These are phyloP conservation scores for Lasioglossum villosulum DNA, from an alignment of 2,888 invertebrate genomes.

Conservation along the genomic window DNA sequence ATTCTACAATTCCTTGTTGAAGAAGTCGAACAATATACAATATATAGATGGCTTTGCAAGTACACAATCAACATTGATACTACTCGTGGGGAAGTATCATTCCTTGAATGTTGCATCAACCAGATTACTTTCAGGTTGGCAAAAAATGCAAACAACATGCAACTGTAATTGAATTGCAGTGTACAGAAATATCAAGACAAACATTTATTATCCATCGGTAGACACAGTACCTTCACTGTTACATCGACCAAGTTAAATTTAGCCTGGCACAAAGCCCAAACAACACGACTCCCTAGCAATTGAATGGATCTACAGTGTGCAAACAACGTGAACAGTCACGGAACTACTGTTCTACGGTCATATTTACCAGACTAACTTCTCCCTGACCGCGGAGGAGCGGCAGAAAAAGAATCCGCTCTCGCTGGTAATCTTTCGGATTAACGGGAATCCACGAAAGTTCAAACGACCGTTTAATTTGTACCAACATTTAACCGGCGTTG, in stretches of 20 bases:
- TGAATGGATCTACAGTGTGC: not conserved
- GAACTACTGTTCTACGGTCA: not conserved
- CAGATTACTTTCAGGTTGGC: not conserved
- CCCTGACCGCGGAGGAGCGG: not conserved
- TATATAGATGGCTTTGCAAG: not conserved
- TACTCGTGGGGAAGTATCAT: no score
- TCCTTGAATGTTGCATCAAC: not conserved
- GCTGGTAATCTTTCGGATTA: not conserved
- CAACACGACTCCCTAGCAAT: not conserved
- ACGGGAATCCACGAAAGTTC: not conserved
- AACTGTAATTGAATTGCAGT: not conserved
- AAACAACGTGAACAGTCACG: not conserved
- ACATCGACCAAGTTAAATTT: not conserved
- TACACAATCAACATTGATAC: not conserved
- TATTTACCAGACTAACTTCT: not conserved
- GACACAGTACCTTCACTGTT: not conserved
- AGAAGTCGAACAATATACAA: not conserved
- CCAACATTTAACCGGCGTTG: not conserved
- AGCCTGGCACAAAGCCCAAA: not conserved
- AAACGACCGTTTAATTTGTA: conserved; percentile 15
- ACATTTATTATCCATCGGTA: not conserved
- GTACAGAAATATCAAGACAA: not conserved
- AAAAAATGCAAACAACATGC: not conserved
- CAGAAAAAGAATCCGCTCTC: not conserved
- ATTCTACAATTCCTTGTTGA: not conserved